Evolutionary conservation across 2,888 invertebrate genomes (phyloP), one percentile per base, ranked within the genome.

Genomic region (Synanthedon andrenaeformis): DNA sequence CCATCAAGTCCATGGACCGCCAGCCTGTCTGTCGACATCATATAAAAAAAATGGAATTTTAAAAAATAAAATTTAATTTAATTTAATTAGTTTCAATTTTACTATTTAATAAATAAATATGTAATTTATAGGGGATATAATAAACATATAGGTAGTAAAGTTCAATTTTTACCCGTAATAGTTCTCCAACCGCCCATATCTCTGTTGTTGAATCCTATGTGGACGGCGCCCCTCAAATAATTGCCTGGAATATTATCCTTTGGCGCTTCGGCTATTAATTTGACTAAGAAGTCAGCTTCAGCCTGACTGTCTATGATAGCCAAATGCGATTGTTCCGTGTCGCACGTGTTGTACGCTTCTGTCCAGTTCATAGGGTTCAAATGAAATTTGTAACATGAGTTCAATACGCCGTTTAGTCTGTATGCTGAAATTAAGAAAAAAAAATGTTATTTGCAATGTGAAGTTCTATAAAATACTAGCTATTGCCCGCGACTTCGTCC

Each of bases 341-440:
- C 64, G 57, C 85, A 85, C 3, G 66, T 59, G 1, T 63, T 62
- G 41, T 69, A 69, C 0, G 83, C 83, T 0, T 80, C 77, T 0
- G 65, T 64, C 83, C 84, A 85, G 52, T 65, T 78, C 56, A 59
- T 63, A 0, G 79, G 78, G 0, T 59, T 62, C 17, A 72, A 55
- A 55, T 83, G 82, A 55, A 81, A 73, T 56, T 82, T 83, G 64
- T 82, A 83, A 60, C 81, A 84, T 58, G 67, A 70, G 2, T 72
- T 74, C 2, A 66, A 53, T 1, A 53, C 55, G 6, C 62, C 62
- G 49, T 71, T 66, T 58, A 64, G 78, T 49, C 58, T 56, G 58
- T 84, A 84, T 55, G 64, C 82, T 83, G 67, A 41, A 71, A 69
- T 49, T 56, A n/a, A n/a, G n/a, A n/a, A 19, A 42, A 51, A 49